Base-by-base conservation (phyloP, 2,797 vertebrate species). In the Diglossa cyanea region DNA sequence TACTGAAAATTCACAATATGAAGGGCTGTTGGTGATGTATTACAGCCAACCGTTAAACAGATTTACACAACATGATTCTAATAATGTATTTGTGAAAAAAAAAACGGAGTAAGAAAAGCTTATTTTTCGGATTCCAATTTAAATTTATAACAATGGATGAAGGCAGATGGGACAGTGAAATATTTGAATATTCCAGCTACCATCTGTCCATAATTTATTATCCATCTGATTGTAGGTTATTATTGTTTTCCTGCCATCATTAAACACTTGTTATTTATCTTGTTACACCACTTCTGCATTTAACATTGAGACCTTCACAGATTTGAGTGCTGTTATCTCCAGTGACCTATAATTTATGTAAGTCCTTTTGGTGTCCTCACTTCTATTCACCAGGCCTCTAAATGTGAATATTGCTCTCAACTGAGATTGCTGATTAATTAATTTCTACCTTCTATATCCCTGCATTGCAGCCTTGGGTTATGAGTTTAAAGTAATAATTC, bases 161-260 rank as follows among this genome's bases (percentile, higher is more conserved):
- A 89, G 48, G 79, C 96, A 97, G 94, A 95, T 90, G 92, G 88
- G 68, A 87, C 66, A 54, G 13, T 90, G 91, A 90, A 92, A 86
- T 94, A 94, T 95, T 76, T 86, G 76, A 88, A 89, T 88, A 86
- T 87, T 84, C 79, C 83, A 88, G 30, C 72, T 77, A 77, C 97
- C 96, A 97, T 97, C 97, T 96, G 97, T 86, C 82, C 67, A 42
- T 91, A 81, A 88, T 86, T 78, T 95, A 95, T 95, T 94, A 96
- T 94, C 93, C 93, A 85, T 86, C 93, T 90, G 96, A 97, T 76
- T 86, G 86, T 53, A 68, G 60, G 58, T 92, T 78, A 84, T 88
- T 79, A 58, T 54, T 94, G 90, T 89, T 78, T 82, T 77, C 81
- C 90, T 63, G 51, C 72, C 84, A 44, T 83, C 91, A 58, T 88